phyloP scores from a whole-genome alignment of 64 coral and sea anemone species.

The Catalaphyllia jardinei region DNA sequence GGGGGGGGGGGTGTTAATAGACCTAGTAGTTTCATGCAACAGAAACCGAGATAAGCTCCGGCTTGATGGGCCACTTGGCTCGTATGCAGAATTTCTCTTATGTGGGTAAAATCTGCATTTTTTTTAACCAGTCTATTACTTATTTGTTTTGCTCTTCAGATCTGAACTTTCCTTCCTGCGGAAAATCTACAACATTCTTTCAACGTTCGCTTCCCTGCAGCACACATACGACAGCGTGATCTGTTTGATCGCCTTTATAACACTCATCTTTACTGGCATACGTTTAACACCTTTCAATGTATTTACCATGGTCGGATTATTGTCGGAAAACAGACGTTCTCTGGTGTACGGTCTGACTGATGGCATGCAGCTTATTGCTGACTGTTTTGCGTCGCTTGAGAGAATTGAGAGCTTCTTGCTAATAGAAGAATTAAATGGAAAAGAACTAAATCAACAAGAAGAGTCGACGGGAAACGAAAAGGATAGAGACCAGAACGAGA shows the following conservation, averaged over 20 bases:
- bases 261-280: slow-evolving; percentile 87
- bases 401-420: slow-evolving; percentile 86
- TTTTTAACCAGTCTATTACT: neutral
- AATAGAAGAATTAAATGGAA: slow-evolving; percentile 81
- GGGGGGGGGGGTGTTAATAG: no score
- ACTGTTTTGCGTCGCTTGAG: slow-evolving; percentile 94
- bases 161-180: slow-evolving; percentile 72
- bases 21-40: no score
- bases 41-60: no score
- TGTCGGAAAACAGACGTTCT: slow-evolving; percentile 90
- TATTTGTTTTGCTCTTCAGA: slow-evolving; percentile 6
- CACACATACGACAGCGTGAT: slow-evolving; percentile 96
- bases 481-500: neutral
- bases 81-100: no score
- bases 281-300: slow-evolving; percentile 90
- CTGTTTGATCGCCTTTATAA: slow-evolving; percentile 90
- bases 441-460: neutral
- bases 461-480: neutral
- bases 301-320: slow-evolving; percentile 89
- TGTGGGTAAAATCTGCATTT: no score
- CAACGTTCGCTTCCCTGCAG: slow-evolving; percentile 86
- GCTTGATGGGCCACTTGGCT: no score
- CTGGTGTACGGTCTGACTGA: slow-evolving; percentile 91
- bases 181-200: slow-evolving; percentile 90
- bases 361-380: slow-evolving; percentile 93